Evolutionary conservation across 1,140 invertebrate genomes (phyloP).

Genomic region (Cataglyphis hispanica): DNA sequence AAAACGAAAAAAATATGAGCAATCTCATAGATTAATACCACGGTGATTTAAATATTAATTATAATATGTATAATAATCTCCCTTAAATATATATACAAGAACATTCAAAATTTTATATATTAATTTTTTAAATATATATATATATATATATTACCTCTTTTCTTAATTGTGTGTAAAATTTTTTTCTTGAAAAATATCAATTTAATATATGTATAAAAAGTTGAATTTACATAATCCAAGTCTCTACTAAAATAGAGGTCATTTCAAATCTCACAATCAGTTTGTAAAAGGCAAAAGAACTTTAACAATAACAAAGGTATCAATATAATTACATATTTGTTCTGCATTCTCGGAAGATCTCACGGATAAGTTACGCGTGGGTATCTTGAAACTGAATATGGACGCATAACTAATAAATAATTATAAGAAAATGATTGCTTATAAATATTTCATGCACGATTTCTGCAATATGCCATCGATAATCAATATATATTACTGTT

Average conservation of each 20-base stretch:
- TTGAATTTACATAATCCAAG: not conserved
- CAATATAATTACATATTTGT: constrained; percentile 20
- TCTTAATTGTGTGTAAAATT: not conserved
- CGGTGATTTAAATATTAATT: not conserved
- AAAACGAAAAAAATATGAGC: not conserved
- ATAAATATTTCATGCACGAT: constrained; percentile 50
- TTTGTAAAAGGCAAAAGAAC: not conserved
- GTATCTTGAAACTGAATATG: constrained; percentile 19
- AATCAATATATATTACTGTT: constrained; percentile 27
- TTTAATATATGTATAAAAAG: not conserved
- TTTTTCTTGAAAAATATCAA: not conserved
- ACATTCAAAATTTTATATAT: no score
- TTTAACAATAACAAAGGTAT: not conserved
- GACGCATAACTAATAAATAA: constrained; percentile 52
- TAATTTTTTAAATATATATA: not conserved
- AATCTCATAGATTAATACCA: not conserved
- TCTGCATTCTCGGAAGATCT: constrained; percentile 29
- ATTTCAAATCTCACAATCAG: not conserved
- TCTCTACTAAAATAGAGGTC: not conserved
- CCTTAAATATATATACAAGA: no score
- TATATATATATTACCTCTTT: not conserved
- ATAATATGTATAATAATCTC: not conserved
- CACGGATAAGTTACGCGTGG: constrained; percentile 36
- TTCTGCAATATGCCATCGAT: constrained; percentile 40
- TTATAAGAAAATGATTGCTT: constrained; percentile 50